Conservation (phyloP, 2,113 vertebrate species). For the Gambusia holbrooki region DNA sequence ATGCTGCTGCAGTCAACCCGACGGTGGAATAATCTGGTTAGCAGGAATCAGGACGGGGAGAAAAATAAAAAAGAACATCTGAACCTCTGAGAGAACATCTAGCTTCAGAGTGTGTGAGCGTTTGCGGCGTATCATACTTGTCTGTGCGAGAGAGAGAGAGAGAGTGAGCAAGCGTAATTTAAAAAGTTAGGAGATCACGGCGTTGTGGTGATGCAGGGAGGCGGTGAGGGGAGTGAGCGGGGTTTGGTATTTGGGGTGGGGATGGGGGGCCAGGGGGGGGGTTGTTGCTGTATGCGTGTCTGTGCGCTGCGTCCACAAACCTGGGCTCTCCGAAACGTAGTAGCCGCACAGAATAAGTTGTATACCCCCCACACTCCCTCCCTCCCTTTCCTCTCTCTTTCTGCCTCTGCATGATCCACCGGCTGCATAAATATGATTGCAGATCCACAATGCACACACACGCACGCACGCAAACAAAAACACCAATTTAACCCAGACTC, state of each 20-base stretch:
- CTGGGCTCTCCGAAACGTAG: constrained; percentile 55
- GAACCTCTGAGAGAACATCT: constrained; percentile 27
- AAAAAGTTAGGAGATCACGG: constrained; percentile 75
- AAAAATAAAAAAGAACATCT: not conserved
- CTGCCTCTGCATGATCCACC: constrained; percentile 75
- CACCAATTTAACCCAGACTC: constrained; percentile 38
- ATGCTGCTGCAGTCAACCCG: constrained; percentile 75
- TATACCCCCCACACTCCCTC: constrained; percentile 45
- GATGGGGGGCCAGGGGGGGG: not conserved
- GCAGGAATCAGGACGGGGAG: not conserved
- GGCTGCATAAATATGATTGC: constrained; percentile 87
- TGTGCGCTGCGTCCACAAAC: constrained; percentile 53
- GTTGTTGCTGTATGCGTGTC: constrained; percentile 24
- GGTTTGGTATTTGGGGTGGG: not conserved
- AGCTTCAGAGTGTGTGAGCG: constrained; percentile 5
- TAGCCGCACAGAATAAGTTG: constrained; percentile 76
- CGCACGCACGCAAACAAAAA: constrained; percentile 16
- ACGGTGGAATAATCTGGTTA: constrained; percentile 66
- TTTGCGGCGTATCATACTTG: not conserved
- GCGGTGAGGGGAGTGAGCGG: too few relatives aligned
- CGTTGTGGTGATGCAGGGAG: constrained; percentile 61
- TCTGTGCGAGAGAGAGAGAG: not conserved
- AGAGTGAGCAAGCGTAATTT: constrained; percentile 39
- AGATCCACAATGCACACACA: constrained; percentile 75
- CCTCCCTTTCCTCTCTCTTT: constrained; percentile 33